These are phyloP conservation scores for Laothoe populi DNA, from an alignment of 2,888 invertebrate species.

Conservation along the genomic window DNA sequence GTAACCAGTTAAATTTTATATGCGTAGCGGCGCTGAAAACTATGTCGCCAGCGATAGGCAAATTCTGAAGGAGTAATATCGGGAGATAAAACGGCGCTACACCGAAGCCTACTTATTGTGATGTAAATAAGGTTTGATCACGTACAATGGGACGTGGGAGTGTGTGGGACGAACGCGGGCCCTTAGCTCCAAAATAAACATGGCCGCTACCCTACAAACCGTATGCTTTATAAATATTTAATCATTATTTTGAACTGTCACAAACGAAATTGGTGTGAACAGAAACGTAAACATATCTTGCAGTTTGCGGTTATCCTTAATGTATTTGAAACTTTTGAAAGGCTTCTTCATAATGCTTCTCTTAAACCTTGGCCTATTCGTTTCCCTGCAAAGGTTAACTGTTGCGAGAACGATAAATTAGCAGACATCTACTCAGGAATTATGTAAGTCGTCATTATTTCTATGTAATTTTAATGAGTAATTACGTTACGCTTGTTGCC, in stretches of 20 bases:
- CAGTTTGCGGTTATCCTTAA: constrained; percentile 4
- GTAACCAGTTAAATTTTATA: constrained; percentile 20
- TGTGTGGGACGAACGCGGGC: constrained; percentile 69
- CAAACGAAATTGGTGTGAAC: background rate
- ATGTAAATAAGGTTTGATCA: constrained; percentile 80
- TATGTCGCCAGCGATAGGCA: constrained; percentile 35
- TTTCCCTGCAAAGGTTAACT: background rate
- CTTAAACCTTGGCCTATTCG: constrained; percentile 12
- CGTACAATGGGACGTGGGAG: constrained; percentile 74
- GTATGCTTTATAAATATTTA: constrained; percentile 35
- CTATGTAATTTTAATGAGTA: background rate
- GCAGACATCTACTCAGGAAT: background rate
- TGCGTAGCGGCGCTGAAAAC: constrained; percentile 19
- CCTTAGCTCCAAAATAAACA: constrained; percentile 66
- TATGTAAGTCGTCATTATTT: constrained; percentile 9
- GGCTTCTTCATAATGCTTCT: constrained; percentile 8
- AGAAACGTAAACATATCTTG: constrained; percentile 5
- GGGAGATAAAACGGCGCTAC: constrained; percentile 64
- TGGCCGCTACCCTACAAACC: constrained; percentile 52
- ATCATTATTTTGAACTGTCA: constrained; percentile 27
- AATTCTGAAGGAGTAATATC: constrained; percentile 39
- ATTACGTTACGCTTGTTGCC: constrained; percentile 1
- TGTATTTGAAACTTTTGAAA: background rate
- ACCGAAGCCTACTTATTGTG: constrained; percentile 73
- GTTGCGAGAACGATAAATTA: constrained; percentile 9